phyloP scores from a whole-genome alignment of 1,140 invertebrate species.

The Caenorhabditis brenneri region DNA sequence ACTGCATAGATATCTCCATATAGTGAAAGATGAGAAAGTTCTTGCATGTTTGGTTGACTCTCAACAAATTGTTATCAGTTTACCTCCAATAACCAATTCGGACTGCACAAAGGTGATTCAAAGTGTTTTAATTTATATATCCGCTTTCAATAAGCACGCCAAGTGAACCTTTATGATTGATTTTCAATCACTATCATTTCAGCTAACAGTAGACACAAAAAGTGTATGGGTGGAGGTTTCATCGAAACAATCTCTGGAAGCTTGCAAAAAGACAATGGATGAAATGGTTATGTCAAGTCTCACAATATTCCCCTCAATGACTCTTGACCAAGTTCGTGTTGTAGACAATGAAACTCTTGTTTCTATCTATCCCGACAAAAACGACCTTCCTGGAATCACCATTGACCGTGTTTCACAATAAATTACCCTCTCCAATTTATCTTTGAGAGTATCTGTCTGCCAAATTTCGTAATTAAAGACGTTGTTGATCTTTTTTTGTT shows the following conservation, averaged over 20 bases:
- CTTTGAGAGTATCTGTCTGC: too few relatives aligned
- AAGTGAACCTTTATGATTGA: neutral
- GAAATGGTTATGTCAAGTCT: slow-evolving; percentile 41
- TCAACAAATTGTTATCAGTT: slow-evolving; percentile 53
- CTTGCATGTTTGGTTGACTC: slow-evolving; percentile 52
- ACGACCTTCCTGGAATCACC: slow-evolving; percentile 31
- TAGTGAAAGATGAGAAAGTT: slow-evolving; percentile 36
- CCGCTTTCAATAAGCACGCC: too few relatives aligned
- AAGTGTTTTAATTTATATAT: too few relatives aligned
- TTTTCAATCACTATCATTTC: neutral
- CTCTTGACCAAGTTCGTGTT: slow-evolving; percentile 40
- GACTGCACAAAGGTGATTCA: slow-evolving; percentile 49
- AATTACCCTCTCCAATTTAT: too few relatives aligned
- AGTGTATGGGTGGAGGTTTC: slow-evolving; percentile 52
- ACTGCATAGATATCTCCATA: slow-evolving; percentile 40
- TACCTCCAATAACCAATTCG: slow-evolving; percentile 55
- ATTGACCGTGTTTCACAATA: neutral
- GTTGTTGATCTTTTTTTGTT: neutral
- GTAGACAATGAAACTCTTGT: slow-evolving; percentile 35
- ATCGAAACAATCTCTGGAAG: slow-evolving; percentile 45
- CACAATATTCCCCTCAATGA: slow-evolving; percentile 11
- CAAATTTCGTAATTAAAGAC: neutral
- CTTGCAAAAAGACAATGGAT: slow-evolving; percentile 54
- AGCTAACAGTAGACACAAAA: slow-evolving; percentile 33
- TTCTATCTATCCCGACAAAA: slow-evolving; percentile 51